Percentiles rank a stretch among this genome's conserved stretches.
Conservation (phyloP, 2,113 vertebrate genomes). For the Crotalus tigris region DNA sequence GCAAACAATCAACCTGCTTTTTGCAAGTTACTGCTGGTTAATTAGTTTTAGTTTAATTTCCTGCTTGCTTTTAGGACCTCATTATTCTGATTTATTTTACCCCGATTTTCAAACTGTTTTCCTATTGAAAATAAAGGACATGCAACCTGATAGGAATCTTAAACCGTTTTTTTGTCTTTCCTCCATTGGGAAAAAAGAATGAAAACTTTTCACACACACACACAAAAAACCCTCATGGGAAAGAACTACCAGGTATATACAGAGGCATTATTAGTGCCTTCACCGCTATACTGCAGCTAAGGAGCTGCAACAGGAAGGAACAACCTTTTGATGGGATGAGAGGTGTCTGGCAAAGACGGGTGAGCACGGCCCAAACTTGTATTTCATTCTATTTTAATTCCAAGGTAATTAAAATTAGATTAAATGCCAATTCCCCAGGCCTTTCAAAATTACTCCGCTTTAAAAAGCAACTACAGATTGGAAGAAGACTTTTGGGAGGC, state of each 20-base stretch:
- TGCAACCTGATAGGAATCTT: too few species aligned
- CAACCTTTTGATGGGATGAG: not conserved
- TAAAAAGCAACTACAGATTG: not conserved
- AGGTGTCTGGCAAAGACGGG: not conserved
- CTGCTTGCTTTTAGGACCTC: too few species aligned
- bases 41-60: too few species aligned
- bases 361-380: not conserved
- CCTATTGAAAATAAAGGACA: too few species aligned
- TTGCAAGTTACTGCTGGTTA: not conserved
- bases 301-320: not conserved
- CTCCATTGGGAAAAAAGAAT: not conserved
- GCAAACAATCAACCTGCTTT: too few species aligned
- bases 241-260: not conserved
- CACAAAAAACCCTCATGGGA: not conserved
- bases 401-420: not conserved
- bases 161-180: not conserved
- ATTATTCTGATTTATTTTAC: too few species aligned
- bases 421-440: not conserved
- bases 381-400: not conserved
- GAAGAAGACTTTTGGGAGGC: not conserved
- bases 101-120: too few species aligned
- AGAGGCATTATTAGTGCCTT: not conserved
- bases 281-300: not conserved
- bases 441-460: not conserved
- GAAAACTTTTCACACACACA: not conserved